These are phyloP conservation scores for Drosophila kikkawai DNA, from an alignment of 1,140 invertebrate genomes.

Conservation along the genomic window DNA sequence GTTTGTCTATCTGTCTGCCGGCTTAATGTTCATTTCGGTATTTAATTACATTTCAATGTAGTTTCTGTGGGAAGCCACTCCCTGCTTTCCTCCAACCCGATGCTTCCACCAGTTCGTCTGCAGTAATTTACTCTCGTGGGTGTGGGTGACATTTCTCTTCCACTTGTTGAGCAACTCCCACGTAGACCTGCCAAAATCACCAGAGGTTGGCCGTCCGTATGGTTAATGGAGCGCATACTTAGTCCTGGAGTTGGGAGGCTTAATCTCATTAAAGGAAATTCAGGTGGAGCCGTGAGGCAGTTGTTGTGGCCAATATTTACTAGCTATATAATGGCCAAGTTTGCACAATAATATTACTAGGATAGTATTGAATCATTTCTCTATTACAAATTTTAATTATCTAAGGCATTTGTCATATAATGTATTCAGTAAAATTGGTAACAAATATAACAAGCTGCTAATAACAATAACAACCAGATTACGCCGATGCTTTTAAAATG, in stretches of 20 bases:
- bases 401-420: neutral
- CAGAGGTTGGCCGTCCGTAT: constrained; percentile 16
- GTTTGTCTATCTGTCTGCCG: constrained; percentile 42
- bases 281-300: neutral
- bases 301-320: too few species aligned
- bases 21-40: constrained; percentile 70
- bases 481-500: neutral
- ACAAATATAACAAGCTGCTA: neutral
- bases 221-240: constrained; percentile 27
- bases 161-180: constrained; percentile 64
- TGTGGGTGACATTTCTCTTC: constrained; percentile 22
- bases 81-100: neutral
- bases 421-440: too few species aligned
- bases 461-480: neutral
- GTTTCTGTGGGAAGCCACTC: constrained; percentile 48
- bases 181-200: constrained; percentile 22
- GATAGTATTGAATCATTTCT: neutral
- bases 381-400: neutral
- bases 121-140: constrained; percentile 55
- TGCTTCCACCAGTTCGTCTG: constrained; percentile 32
- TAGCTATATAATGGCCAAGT: neutral
- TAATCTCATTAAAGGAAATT: neutral
- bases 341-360: neutral
- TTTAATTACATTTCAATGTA: constrained; percentile 83
- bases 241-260: neutral